Percentiles rank a stretch among this genome's conserved stretches.
Conservation (phyloP, 2,113 vertebrate species). For the Megatriorchis doriae region DNA sequence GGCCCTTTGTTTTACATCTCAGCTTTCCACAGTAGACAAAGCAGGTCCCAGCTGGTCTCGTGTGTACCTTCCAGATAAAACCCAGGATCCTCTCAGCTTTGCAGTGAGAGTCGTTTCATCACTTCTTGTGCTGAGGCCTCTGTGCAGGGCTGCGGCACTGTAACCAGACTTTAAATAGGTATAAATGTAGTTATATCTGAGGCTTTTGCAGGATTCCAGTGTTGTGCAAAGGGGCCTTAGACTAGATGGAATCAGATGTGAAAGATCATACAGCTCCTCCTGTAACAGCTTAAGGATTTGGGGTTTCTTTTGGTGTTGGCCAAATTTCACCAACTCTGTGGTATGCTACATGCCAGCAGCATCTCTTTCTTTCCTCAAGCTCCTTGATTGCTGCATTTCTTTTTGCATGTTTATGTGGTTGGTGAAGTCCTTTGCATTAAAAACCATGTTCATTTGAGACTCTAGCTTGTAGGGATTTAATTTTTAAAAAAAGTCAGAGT, state of each 20-base stretch:
- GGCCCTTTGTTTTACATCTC: not conserved
- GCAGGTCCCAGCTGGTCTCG: not conserved
- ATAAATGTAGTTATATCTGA: not conserved
- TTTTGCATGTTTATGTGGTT: not conserved
- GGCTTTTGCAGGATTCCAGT: not conserved
- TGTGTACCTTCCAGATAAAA: not conserved
- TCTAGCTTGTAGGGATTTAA: not conserved
- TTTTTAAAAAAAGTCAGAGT: not conserved
- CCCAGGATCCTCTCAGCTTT: not conserved
- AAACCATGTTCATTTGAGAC: not conserved
- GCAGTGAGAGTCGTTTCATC: not conserved
- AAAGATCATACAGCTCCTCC: not conserved
- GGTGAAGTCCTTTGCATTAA: not conserved
- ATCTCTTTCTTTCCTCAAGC: not conserved
- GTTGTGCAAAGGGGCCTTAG: not conserved
- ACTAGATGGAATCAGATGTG: not conserved
- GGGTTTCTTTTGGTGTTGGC: not conserved
- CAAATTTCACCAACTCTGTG: not conserved
- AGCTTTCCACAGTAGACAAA: not conserved
- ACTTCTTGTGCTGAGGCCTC: not conserved
- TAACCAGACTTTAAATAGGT: not conserved
- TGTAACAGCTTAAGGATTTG: not conserved
- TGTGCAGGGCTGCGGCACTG: not conserved
- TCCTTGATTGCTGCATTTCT: not conserved
- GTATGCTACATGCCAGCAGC: not conserved